These are phyloP conservation scores for Xyliphius kryptos DNA, from an alignment of 2,113 vertebrate genomes.

Conservation along the genomic window DNA sequence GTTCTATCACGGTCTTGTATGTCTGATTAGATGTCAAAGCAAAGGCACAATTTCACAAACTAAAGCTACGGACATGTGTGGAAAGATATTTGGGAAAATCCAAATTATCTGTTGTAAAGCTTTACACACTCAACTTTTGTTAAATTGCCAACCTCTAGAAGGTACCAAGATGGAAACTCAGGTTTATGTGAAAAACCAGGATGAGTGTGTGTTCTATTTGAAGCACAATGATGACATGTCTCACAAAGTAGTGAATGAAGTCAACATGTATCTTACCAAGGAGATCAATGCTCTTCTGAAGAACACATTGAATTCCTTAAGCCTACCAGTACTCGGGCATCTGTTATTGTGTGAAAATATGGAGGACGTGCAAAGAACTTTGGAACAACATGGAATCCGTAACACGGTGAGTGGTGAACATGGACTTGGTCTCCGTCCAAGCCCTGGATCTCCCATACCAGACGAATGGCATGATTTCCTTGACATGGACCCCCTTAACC, in stretches of 20 bases:
- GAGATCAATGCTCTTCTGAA: conserved; percentile 61
- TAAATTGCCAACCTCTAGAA: conserved; percentile 45
- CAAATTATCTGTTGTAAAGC: conserved; percentile 66
- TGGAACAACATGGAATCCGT: conserved; percentile 50
- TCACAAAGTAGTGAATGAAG: background rate
- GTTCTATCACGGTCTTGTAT: conserved; percentile 64
- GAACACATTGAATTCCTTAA: conserved; percentile 31
- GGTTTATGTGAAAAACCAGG: conserved; percentile 46
- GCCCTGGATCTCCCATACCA: conserved; percentile 59
- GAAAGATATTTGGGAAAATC: conserved; percentile 58
- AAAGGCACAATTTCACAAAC: conserved; percentile 39
- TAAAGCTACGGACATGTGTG: conserved; percentile 43
- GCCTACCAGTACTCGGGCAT: conserved; percentile 45
- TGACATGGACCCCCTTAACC: conserved; percentile 66
- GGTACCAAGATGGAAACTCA: conserved; percentile 51
- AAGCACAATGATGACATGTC: conserved; percentile 48
- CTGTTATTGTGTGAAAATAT: conserved; percentile 56
- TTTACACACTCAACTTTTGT: conserved; percentile 55
- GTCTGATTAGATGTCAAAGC: conserved; percentile 63
- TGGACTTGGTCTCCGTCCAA: conserved; percentile 21
- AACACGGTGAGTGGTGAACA: conserved; percentile 42
- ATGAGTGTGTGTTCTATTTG: conserved; percentile 58
- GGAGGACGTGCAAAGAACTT: conserved; percentile 42
- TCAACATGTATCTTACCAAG: conserved; percentile 46
- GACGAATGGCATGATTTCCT: conserved; percentile 67